A percentile compares a stretch with the other conserved stretches of the same genome.
These are phyloP conservation scores for Phyllostomus hastatus DNA, from an alignment of 2,113 vertebrate species.

Conservation along the genomic window DNA sequence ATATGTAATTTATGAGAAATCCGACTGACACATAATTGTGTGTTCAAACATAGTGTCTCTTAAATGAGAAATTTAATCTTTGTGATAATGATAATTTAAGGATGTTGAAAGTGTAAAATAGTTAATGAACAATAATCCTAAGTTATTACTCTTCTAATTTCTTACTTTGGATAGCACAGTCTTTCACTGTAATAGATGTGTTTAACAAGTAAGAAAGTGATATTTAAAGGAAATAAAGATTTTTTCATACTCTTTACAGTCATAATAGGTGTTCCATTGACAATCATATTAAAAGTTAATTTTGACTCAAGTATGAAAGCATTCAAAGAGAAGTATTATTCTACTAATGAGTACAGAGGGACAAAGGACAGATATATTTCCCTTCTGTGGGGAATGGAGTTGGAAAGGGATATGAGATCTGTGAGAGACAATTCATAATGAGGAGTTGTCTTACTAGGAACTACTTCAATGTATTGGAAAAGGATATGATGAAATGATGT, in stretches of 20 bases:
- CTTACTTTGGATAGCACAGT: background rate
- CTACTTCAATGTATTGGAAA: background rate
- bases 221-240: background rate
- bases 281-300: background rate
- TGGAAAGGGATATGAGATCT: background rate
- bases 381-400: background rate
- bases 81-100: background rate
- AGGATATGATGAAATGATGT: background rate
- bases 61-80: background rate
- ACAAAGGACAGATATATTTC: background rate
- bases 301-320: background rate
- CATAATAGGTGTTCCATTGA: background rate
- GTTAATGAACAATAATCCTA: background rate
- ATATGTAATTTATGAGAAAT: background rate
- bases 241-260: background rate
- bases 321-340: background rate
- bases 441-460: background rate
- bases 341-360: background rate
- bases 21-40: background rate
- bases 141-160: conserved; percentile 16
- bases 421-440: background rate
- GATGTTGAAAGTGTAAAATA: background rate
- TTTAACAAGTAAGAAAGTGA: background rate
- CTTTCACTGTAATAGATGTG: background rate
- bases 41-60: background rate